These are phyloP conservation scores for Poecilia gillii DNA, from an alignment of 2,797 vertebrate species.

Conservation along the genomic window DNA sequence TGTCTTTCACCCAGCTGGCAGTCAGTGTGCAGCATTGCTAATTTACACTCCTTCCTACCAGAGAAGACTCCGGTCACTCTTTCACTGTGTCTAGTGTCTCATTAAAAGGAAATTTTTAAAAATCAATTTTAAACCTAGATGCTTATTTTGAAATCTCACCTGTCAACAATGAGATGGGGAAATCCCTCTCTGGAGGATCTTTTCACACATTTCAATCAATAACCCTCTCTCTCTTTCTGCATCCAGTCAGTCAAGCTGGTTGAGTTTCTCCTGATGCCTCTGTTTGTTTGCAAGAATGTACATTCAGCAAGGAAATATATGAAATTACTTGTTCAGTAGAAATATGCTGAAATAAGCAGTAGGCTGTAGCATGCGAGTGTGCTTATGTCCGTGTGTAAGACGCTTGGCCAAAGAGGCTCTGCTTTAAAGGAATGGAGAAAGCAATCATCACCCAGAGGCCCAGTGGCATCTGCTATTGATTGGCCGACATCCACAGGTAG, in stretches of 20 bases:
- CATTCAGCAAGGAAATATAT: conserved; percentile 21
- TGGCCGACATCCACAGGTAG: conserved; percentile 69
- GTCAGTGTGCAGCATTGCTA: neutral
- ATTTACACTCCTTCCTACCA: neutral
- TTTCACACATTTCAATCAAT: conserved; percentile 68
- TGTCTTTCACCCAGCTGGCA: neutral
- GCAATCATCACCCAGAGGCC: conserved; percentile 69
- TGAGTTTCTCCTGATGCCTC: conserved; percentile 5
- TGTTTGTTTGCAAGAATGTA: conserved; percentile 1
- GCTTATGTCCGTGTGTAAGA: neutral
- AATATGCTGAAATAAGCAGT: conserved; percentile 28
- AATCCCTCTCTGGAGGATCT: conserved; percentile 53
- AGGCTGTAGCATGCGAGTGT: conserved; percentile 11
- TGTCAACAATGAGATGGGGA: conserved; percentile 41
- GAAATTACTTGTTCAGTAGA: conserved; percentile 33
- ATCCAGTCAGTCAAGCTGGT: conserved; percentile 66
- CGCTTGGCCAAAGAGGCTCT: conserved; percentile 41
- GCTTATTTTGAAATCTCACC: conserved; percentile 57
- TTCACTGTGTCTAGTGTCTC: neutral
- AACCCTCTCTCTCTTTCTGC: conserved; percentile 50
- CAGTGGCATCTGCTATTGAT: conserved; percentile 73
- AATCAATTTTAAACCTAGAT: neutral
- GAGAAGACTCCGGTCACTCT: neutral
- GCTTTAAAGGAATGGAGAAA: conserved; percentile 55
- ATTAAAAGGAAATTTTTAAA: neutral